Conservation (phyloP, 2,888 invertebrate genomes). For the Chymomyza caudatula region DNA sequence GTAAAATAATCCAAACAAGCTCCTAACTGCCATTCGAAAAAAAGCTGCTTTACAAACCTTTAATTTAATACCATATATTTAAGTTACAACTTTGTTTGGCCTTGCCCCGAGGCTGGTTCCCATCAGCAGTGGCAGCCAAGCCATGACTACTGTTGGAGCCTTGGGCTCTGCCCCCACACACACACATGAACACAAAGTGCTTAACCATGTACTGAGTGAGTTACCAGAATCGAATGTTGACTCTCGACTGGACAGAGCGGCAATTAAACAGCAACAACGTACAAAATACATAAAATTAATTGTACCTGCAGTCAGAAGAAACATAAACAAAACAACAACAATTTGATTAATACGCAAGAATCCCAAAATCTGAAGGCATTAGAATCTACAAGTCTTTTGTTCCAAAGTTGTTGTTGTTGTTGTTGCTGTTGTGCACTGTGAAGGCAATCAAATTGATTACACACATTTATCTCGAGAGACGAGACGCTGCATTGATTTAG, state of each 20-base stretch:
- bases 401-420: not conserved
- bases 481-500: conserved; percentile 58
- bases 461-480: conserved; percentile 60
- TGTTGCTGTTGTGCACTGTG: not conserved
- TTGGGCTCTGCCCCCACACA: conserved; percentile 5
- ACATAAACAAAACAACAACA: conserved; percentile 47
- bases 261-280: conserved; percentile 55
- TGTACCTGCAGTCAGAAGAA: conserved; percentile 29
- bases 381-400: conserved; percentile 37
- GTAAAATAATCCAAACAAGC: too few species aligned
- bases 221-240: conserved; percentile 19
- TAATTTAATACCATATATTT: not conserved
- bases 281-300: conserved; percentile 63
- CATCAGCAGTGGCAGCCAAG: not conserved
- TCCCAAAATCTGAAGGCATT: conserved; percentile 31
- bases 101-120: not conserved
- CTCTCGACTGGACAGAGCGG: conserved; percentile 31
- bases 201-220: conserved; percentile 24
- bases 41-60: not conserved
- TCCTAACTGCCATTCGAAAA: conserved; percentile 5
- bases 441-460: conserved; percentile 72
- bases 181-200: conserved; percentile 32
- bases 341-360: conserved; percentile 61
- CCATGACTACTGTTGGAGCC: not conserved
- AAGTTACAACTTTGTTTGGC: not conserved